These are phyloP conservation scores for Pelochelys cantorii DNA, from an alignment of 2,797 vertebrate genomes.

Conservation along the genomic window DNA sequence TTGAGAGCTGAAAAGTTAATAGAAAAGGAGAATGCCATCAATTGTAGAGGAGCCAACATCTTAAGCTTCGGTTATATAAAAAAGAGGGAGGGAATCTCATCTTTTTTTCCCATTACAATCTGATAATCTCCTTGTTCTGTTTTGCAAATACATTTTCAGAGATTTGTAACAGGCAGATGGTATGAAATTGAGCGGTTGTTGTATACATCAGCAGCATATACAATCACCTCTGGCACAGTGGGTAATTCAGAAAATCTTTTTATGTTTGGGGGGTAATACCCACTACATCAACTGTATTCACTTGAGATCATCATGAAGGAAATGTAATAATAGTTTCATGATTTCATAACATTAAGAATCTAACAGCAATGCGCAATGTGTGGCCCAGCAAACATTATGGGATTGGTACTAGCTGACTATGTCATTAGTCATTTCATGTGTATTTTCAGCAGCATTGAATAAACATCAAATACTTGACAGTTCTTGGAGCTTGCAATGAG, in stretches of 20 bases:
- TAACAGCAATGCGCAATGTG: not conserved
- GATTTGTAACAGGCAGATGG: not conserved
- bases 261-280: not conserved
- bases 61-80: not conserved
- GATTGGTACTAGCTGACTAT: not conserved
- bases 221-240: not conserved
- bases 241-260: not conserved
- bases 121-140: not conserved
- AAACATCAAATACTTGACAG: not conserved
- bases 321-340: not conserved
- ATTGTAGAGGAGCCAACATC: not conserved
- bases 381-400: not conserved
- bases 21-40: not conserved
- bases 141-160: not conserved
- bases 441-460: not conserved
- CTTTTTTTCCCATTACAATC: not conserved
- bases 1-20: not conserved
- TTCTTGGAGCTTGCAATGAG: not conserved
- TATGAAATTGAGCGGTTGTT: not conserved
- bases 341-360: not conserved
- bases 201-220: not conserved
- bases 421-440: not conserved
- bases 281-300: not conserved
- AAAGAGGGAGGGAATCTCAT: not conserved
- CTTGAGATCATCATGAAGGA: not conserved